A percentile compares a stretch with the other conserved stretches of the same genome.
Evolutionary conservation across 2,113 vertebrate genomes (phyloP).

Genomic region (Rhinolophus ferrumequinum): DNA sequence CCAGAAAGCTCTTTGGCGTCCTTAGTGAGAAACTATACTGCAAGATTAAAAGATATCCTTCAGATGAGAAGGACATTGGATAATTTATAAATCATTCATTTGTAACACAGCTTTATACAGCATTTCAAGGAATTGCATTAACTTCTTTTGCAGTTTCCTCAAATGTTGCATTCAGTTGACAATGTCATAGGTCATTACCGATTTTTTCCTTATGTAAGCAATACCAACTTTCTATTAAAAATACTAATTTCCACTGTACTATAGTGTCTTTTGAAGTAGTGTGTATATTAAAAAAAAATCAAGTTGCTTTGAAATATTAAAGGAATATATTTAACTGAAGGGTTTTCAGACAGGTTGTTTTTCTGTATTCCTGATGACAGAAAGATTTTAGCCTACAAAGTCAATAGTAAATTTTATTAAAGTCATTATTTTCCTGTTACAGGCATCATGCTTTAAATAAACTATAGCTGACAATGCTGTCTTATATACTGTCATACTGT

Average conservation of each 20-base stretch:
- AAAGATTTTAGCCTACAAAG: constrained; percentile 90
- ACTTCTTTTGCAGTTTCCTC: constrained; percentile 84
- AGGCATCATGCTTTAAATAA: constrained; percentile 88
- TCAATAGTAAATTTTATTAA: constrained; percentile 93
- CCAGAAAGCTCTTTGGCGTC: constrained; percentile 83
- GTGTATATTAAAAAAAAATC: constrained; percentile 86
- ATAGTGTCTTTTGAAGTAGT: constrained; percentile 86
- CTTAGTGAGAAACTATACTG: constrained; percentile 73
- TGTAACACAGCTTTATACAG: constrained; percentile 85
- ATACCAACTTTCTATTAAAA: constrained; percentile 88
- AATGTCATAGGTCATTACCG: constrained; percentile 86
- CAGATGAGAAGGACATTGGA: constrained; percentile 85
- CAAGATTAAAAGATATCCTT: constrained; percentile 88
- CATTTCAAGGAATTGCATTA: constrained; percentile 86
- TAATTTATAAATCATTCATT: constrained; percentile 89
- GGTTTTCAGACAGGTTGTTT: constrained; percentile 87
- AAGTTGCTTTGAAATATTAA: constrained; percentile 91
- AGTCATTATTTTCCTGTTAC: constrained; percentile 91
- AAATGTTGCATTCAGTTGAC: constrained; percentile 85
- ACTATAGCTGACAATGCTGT: constrained; percentile 89
- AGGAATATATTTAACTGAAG: constrained; percentile 91
- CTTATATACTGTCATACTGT: constrained; percentile 86
- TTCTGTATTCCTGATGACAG: constrained; percentile 88
- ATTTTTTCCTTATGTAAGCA: constrained; percentile 89
- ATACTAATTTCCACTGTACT: constrained; percentile 88